Conservation (phyloP, 2,113 vertebrate genomes). For the Nymphicus hollandicus region DNA sequence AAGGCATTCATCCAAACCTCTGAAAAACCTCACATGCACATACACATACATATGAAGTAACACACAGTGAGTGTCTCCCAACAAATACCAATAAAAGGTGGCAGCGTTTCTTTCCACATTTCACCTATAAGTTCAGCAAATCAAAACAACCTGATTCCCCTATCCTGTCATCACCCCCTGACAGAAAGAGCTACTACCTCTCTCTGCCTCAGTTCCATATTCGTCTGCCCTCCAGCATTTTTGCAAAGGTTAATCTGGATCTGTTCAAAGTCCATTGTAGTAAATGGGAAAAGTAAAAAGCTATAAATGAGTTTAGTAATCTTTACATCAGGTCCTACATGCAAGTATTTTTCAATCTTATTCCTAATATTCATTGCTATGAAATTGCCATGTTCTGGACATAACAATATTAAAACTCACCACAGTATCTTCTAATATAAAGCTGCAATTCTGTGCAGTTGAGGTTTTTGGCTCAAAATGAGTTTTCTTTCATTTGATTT, state of each 20-base stretch:
- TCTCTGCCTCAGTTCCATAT: neutral
- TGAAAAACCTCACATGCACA: conserved; percentile 29
- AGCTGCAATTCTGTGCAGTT: neutral
- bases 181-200: neutral
- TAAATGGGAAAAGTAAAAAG: neutral
- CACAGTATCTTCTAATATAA: neutral
- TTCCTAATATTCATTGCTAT: neutral
- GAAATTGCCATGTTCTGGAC: neutral
- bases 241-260: neutral
- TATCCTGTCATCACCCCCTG: neutral
- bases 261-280: neutral
- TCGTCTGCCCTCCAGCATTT: neutral
- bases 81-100: conserved; percentile 5
- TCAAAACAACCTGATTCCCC: neutral
- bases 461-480: neutral
- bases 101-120: neutral
- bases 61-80: neutral
- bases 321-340: neutral
- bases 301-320: neutral
- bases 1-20: conserved; percentile 54
- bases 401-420: neutral
- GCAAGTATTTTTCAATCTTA: neutral
- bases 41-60: conserved; percentile 3
- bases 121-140: neutral
- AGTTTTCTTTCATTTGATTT: conserved; percentile 30